Conservation (phyloP, 2,113 vertebrate genomes). For the Actinemys pallida region DNA sequence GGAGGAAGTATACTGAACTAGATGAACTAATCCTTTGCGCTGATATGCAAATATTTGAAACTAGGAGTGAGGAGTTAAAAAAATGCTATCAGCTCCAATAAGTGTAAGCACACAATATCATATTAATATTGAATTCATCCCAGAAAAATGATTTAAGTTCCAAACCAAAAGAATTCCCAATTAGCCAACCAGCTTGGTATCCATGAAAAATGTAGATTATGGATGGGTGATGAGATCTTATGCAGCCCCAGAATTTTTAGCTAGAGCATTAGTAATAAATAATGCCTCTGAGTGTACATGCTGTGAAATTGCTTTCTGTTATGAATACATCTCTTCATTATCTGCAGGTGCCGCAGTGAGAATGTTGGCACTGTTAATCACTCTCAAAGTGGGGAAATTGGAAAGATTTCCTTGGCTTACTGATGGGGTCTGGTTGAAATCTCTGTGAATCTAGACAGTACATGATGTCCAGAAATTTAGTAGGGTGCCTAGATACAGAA, state of each 20-base stretch:
- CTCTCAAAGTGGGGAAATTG: background rate
- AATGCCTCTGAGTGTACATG: constrained; percentile 14
- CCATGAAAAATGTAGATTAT: constrained; percentile 56
- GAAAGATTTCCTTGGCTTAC: background rate
- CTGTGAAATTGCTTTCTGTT: constrained; percentile 57
- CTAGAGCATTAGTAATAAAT: constrained; percentile 10
- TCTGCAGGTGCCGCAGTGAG: constrained; percentile 35
- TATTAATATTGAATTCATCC: constrained; percentile 36
- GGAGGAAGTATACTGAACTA: background rate
- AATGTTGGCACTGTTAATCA: constrained; percentile 35
- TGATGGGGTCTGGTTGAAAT: constrained; percentile 2
- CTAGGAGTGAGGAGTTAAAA: constrained; percentile 26
- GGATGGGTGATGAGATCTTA: constrained; percentile 47
- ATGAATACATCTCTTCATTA: constrained; percentile 43
- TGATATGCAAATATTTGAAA: constrained; percentile 43
- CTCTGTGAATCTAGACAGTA: background rate
- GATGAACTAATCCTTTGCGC: background rate
- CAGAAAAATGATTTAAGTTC: constrained; percentile 56
- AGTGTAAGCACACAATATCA: constrained; percentile 37
- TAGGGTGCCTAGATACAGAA: background rate
- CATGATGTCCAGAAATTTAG: background rate
- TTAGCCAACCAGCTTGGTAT: constrained; percentile 44
- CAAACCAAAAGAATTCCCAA: constrained; percentile 39
- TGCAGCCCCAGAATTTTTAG: constrained; percentile 55
- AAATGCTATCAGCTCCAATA: constrained; percentile 40